Base-by-base conservation (phyloP, 2,797 vertebrate species). In the Macrochelys suwanniensis region DNA sequence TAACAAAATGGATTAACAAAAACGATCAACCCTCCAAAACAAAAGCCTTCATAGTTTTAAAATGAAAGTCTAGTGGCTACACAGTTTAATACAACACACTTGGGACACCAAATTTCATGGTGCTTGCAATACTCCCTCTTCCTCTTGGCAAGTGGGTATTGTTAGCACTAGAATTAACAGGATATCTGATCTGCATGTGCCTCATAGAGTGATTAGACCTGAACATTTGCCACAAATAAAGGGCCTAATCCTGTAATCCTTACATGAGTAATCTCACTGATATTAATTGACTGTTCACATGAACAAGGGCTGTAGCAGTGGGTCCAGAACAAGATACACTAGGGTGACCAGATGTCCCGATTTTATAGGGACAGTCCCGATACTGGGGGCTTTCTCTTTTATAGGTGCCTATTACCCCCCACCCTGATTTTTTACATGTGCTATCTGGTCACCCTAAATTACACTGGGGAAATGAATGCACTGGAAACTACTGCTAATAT, bases 181-280 rank as follows among this genome's bases (percentile, higher is more conserved):
- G 79, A 89, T 92, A 92, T 82, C 79, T 90, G 83, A 95, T 92
- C 56, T 90, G 85, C 85, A 82, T 89, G 65, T 82, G 91, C 89
- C 87, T 86, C 87, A 88, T 83, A 92, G 83, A 59, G 91, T 90
- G 85, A 71, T 87, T 85, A 90, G 0, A 5, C 17, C 61, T 68
- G 33, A 68, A 68, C 37, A 68, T 37, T 21, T n/a, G n/a, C 8
- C 61, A 68, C n/a, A 42, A 49, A 90, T 90, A 85, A 96, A 84
- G 10, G 76, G 49, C 65, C 59, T 88, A 78, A 0, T 90, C 28
- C 47, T 89, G 84, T 28, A 89, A 74, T 80, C 85, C n/a, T 42
- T 91, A 74, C 2, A 11, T 47, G 80, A 81, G 15, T 87, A 45
- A 86, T 11, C 82, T 87, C 59, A 45, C 2, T 8, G 11, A 91